These are phyloP conservation scores for Malthinus flaveolus DNA, from an alignment of 2,888 invertebrate genomes.

Conservation along the genomic window DNA sequence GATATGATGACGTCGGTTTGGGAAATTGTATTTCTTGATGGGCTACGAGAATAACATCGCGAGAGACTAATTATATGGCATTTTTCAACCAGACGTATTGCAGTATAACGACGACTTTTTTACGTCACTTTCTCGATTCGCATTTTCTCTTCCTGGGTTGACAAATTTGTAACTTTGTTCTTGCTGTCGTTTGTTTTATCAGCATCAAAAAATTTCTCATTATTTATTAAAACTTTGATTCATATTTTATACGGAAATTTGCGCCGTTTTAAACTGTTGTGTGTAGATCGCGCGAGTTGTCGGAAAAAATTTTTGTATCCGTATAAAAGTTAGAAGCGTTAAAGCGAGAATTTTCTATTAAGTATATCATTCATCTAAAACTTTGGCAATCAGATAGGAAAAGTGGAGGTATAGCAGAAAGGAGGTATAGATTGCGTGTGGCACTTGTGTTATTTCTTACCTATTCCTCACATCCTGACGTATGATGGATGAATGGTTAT, in stretches of 20 bases:
- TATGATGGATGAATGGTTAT: constrained; percentile 81
- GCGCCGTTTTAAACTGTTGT: neutral
- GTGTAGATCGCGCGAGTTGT: neutral
- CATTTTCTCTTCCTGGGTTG: constrained; percentile 26
- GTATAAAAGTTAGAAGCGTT: constrained; percentile 10
- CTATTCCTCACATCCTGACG: constrained; percentile 56
- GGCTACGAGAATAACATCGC: constrained; percentile 30
- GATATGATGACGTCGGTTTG: constrained; percentile 36
- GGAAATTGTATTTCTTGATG: constrained; percentile 41
- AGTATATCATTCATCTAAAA: constrained; percentile 19
- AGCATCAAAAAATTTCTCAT: constrained; percentile 13
- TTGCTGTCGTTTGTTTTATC: constrained; percentile 29
- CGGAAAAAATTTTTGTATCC: constrained; percentile 4
- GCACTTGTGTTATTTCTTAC: constrained; percentile 26
- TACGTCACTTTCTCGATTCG: constrained; percentile 29
- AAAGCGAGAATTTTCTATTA: constrained; percentile 22
- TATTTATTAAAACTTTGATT: constrained; percentile 19
- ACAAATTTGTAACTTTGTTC: constrained; percentile 29
- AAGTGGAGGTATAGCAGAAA: constrained; percentile 6
- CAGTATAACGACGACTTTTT: constrained; percentile 39
- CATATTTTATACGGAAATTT: constrained; percentile 3
- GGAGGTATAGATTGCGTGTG: constrained; percentile 18
- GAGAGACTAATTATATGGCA: constrained; percentile 49
- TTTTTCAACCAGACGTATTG: constrained; percentile 45
- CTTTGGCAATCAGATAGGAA: constrained; percentile 21